phyloP scores from a whole-genome alignment of 2,888 invertebrate species.

The Microplitis deprimator region DNA sequence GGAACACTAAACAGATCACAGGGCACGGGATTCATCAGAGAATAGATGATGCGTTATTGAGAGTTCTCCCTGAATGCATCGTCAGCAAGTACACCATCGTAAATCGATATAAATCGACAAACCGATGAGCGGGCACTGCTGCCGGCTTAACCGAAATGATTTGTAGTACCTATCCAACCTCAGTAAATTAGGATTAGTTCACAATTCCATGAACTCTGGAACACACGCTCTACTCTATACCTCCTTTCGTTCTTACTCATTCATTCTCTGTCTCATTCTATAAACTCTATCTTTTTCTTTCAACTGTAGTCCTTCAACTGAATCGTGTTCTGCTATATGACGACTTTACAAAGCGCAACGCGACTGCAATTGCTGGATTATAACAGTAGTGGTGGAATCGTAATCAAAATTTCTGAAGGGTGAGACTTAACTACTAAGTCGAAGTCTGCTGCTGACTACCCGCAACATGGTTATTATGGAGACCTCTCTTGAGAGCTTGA shows the following conservation, averaged over 20 bases:
- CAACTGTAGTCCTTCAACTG: neutral
- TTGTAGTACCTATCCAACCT: slow-evolving; percentile 52
- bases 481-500: slow-evolving; percentile 39
- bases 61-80: slow-evolving; percentile 3
- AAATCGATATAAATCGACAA: slow-evolving; percentile 43
- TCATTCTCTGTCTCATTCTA: slow-evolving; percentile 6
- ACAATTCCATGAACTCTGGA: slow-evolving; percentile 49
- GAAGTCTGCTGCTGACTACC: slow-evolving; percentile 48
- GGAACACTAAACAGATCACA: neutral
- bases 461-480: slow-evolving; percentile 44
- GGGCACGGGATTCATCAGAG: neutral
- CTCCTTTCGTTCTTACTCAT: slow-evolving; percentile 4
- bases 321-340: neutral
- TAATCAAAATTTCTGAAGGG: slow-evolving; percentile 55
- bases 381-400: slow-evolving; percentile 35
- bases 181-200: slow-evolving; percentile 60
- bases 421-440: slow-evolving; percentile 50
- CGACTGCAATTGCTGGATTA: slow-evolving; percentile 29
- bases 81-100: slow-evolving; percentile 29
- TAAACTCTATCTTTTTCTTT: neutral
- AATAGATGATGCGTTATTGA: slow-evolving; percentile 12
- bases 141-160: slow-evolving; percentile 50
- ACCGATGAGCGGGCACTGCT: slow-evolving; percentile 42
- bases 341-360: slow-evolving; percentile 10
- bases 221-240: slow-evolving; percentile 41